Evolutionary conservation across 2,113 vertebrate genomes (phyloP), one percentile per base, ranked within the genome.

Genomic region (Macrotus californicus): DNA sequence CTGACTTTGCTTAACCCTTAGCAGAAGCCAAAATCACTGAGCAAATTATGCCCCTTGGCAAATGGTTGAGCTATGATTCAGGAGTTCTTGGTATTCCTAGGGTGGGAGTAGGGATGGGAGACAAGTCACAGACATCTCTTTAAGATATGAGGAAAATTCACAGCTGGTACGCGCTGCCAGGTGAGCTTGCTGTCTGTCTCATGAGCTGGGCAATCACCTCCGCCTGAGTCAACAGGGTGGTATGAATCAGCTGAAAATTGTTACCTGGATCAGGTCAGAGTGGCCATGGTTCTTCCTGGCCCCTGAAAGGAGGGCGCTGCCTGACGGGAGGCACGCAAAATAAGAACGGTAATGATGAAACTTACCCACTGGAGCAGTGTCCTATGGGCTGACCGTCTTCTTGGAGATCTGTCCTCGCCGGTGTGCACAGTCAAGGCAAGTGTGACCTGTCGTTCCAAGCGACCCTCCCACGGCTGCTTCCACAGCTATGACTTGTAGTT

Each of bases 61-160:
- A 39, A 16, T 9, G 10, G 14, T 6, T 70, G 56, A 64, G 14
- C 29, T 46, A 24, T 46, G 72, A 87, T 43, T 87, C 26, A 8
- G 36, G 52, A 82, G 31, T 72, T 46, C 50, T 70, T 39, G 34
- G 26, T 46, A 73, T 12, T 64, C 31, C 0, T 14, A 14, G 31
- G 13, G 31, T 36, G 3, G 1, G 5, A 13, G 5, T 0, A 2
- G 13, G 7, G 13, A 8, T 2, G 43, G 70, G 12, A 13, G 29
- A 22, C 21, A 3, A 14, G 31, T 22, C 82, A 3, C 75, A 80
- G 77, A n/a, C 18, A 31, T 75, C 82, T 87, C 48, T 31, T 14
- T 22, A 66, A 82, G 64, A 59, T 56, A 56, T 41, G 48, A 66
- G 64, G 77, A 92, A 75, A 88, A 52, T 26, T 69, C 70, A 72